phyloP scores from a whole-genome alignment of 2,797 vertebrate species.

The Tarsius wallacei region DNA sequence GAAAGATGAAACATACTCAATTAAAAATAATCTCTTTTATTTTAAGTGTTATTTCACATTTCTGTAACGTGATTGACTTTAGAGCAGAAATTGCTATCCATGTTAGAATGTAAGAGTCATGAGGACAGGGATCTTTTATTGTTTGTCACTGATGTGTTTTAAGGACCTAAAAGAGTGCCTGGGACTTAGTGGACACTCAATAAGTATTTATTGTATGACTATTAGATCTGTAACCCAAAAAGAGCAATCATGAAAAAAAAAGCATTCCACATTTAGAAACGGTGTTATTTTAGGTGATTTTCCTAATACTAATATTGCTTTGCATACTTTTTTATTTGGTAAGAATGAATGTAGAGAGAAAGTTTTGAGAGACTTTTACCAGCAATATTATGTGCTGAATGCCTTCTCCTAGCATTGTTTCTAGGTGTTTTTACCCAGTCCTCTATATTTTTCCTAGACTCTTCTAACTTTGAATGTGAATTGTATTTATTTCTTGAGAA shows the following conservation, averaged over 20 bases:
- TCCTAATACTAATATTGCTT: constrained; percentile 7
- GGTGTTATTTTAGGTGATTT: neutral
- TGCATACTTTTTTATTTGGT: constrained; percentile 10
- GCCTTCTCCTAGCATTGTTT: neutral
- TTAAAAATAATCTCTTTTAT: constrained; percentile 23
- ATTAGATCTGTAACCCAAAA: neutral
- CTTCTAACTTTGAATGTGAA: constrained; percentile 33
- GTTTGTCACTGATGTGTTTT: constrained; percentile 19
- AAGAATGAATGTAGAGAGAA: neutral
- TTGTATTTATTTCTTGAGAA: constrained; percentile 24
- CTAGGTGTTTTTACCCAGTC: neutral
- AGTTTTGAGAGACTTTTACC: neutral
- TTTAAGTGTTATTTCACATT: neutral
- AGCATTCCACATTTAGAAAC: neutral
- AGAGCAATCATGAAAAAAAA: constrained; percentile 13
- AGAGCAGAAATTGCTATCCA: constrained; percentile 11
- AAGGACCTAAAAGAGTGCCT: neutral
- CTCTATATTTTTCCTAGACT: constrained; percentile 19
- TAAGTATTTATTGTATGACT: neutral
- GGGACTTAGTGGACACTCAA: neutral
- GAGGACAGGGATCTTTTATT: neutral
- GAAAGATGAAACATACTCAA: neutral
- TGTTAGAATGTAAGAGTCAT: neutral
- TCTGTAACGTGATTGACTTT: constrained; percentile 6
- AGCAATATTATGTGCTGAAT: neutral